Base-by-base conservation (phyloP, 2,113 vertebrate species). In the Gasterosteus aculeatus region DNA sequence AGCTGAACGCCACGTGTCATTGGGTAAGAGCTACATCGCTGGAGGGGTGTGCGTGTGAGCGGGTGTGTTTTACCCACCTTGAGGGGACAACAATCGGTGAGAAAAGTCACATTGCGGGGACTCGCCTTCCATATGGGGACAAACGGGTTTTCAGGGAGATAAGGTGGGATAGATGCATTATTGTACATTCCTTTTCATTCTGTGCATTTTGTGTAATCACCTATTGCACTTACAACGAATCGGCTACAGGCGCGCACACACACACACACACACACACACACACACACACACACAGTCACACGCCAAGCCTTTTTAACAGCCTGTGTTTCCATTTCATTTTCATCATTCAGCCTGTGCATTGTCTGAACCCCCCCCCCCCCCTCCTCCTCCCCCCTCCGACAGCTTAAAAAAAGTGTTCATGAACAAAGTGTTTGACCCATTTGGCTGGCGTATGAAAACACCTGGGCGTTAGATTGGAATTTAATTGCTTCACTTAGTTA, bases 401-500 rank as follows among this genome's bases (percentile, higher is more conserved):
- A 12, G 66, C 75, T 61, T 68, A 77, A 73, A 58, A 83, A 64
- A 78, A 66, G 62, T 47, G 29, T 88, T 83, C 85, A 86, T 87
- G 82, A 85, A 72, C 73, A n/a, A 26, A 67, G 77, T 47, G 51
- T 91, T 88, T 90, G 82, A 90, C 91, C 87, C 88, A 85, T 46
- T 88, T 90, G 74, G 80, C 85, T 83, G 60, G 65, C 72, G 62
- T 84, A 81, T 66, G 72, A 75, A 87, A 92, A 90, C 90, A 95
- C 90, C 92, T 93, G 92, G 88, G 81, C 71, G 70, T 89, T 87
- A 86, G 83, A 92, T 92, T 88, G 80, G 79, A 86, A 88, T 91
- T 69, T 92, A 93, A 94, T 93, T 93, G 89, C 91, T 86, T 88
- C 89, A 89, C 88, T 91, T 88, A 87, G 88, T 93, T 92, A 87